A percentile compares a stretch with the other conserved stretches of the same genome.
These are phyloP conservation scores for Incurvaria masculella DNA, from an alignment of 2,888 invertebrate genomes.

Conservation along the genomic window DNA sequence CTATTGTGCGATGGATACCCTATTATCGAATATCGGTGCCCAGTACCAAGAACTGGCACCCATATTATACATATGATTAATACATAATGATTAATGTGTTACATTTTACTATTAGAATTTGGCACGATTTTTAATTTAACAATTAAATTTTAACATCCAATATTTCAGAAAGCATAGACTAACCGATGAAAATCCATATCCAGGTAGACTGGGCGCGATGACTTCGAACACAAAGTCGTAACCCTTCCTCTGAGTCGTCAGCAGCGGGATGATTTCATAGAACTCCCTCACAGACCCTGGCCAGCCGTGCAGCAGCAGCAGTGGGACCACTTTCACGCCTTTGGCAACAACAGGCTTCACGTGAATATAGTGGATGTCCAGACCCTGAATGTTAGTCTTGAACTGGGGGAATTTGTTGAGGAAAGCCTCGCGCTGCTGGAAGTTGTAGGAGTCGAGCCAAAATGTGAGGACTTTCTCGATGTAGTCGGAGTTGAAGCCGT, in stretches of 20 bases:
- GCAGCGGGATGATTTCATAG: slow-evolving; percentile 64
- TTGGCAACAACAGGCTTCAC: no score
- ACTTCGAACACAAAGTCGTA: slow-evolving; percentile 61
- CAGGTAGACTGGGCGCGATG: slow-evolving; percentile 57
- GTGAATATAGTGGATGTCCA: slow-evolving; percentile 62
- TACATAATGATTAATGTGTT: no score
- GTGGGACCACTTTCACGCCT: slow-evolving; percentile 45
- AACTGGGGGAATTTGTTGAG: slow-evolving; percentile 66
- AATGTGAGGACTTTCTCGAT: slow-evolving; percentile 33
- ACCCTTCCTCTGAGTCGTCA: slow-evolving; percentile 53
- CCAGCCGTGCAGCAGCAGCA: slow-evolving; percentile 79
- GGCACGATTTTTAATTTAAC: no score
- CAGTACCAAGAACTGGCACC: no score
- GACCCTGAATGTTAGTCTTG: slow-evolving; percentile 60
- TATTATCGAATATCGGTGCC: no score
- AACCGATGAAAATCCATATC: slow-evolving; percentile 46
- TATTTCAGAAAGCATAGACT: slow-evolving; percentile 8
- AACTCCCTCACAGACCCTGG: slow-evolving; percentile 79
- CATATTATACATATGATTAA: no score
- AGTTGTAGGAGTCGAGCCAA: no score
- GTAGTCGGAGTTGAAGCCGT: slow-evolving; percentile 75
- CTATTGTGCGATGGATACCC: no score
- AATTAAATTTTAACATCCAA: no score
- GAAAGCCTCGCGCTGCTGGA: no score
- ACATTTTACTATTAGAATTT: no score